These are phyloP conservation scores for Drosophila sp. DNA, from an alignment of 1,140 invertebrate genomes.

Conservation along the genomic window DNA sequence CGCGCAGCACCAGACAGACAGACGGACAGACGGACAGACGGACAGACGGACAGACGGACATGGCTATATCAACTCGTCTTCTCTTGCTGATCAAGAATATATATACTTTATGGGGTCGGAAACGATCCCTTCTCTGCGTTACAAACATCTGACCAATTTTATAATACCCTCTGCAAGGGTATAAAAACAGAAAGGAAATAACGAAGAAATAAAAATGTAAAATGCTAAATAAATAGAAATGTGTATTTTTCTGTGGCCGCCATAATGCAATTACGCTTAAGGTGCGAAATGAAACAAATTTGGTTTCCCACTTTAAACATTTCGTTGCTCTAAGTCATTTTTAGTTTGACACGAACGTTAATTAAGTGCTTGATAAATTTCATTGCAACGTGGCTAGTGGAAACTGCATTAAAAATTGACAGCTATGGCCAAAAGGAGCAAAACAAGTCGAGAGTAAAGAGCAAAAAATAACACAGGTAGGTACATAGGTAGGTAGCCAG, in stretches of 20 bases:
- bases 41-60: too few relatives aligned
- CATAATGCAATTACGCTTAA: background rate
- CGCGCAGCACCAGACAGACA: too few relatives aligned
- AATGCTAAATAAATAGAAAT: conserved; percentile 69
- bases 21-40: too few relatives aligned
- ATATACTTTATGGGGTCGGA: too few relatives aligned
- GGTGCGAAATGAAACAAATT: conserved; percentile 57
- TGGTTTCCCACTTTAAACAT: conserved; percentile 28
- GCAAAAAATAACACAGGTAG: conserved; percentile 20
- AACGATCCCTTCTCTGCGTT: too few relatives aligned
- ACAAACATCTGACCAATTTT: too few relatives aligned
- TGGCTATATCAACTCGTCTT: too few relatives aligned
- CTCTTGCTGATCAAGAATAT: too few relatives aligned
- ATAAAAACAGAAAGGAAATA: conserved; percentile 10
- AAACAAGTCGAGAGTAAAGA: conserved; percentile 38
- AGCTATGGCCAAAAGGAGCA: conserved; percentile 55
- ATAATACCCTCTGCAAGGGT: too few relatives aligned
- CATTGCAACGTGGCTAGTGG: conserved; percentile 65
- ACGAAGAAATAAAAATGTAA: conserved; percentile 55
- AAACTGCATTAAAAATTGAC: conserved; percentile 77
- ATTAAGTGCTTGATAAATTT: conserved; percentile 73
- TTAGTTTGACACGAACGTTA: conserved; percentile 39
- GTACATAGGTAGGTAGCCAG: conserved; percentile 30
- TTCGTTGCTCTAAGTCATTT: background rate
- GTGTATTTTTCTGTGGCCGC: conserved; percentile 15